These are phyloP conservation scores for Corvus hawaiiensis DNA, from an alignment of 2,113 vertebrate genomes.

Conservation along the genomic window DNA sequence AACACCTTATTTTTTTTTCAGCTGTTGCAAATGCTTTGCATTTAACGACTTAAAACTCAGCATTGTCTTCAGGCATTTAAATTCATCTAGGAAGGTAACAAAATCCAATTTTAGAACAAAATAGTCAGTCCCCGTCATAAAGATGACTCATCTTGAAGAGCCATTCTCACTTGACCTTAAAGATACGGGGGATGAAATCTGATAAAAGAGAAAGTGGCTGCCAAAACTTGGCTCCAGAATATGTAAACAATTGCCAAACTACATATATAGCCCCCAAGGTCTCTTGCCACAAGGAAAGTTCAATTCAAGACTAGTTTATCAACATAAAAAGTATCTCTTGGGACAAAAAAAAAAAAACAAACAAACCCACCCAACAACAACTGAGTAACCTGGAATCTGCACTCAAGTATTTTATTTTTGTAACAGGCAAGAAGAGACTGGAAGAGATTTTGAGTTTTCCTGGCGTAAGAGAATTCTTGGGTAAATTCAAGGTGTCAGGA, in stretches of 20 bases:
- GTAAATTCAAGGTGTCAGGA: background rate
- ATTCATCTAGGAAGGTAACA: background rate
- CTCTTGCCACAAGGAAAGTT: background rate
- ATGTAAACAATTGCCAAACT: background rate
- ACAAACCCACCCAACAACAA: background rate
- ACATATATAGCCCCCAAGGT: background rate
- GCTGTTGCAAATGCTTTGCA: background rate
- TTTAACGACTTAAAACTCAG: background rate
- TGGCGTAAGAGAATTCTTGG: conserved; percentile 13
- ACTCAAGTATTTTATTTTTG: background rate
- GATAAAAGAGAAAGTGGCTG: background rate
- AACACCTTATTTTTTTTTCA: background rate
- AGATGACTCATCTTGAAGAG: background rate
- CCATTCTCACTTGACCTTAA: background rate
- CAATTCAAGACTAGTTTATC: conserved; percentile 3
- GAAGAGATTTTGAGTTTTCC: background rate
- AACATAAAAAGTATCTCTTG: background rate
- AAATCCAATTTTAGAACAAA: background rate
- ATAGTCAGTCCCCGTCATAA: background rate
- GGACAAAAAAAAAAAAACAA: background rate
- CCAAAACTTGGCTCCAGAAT: background rate
- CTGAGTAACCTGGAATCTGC: conserved; percentile 22
- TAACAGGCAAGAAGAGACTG: background rate
- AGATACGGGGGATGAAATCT: background rate
- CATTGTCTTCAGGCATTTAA: background rate